phyloP scores from a whole-genome alignment of 2,888 invertebrate species.

The Rotaria magnacalcarata region DNA sequence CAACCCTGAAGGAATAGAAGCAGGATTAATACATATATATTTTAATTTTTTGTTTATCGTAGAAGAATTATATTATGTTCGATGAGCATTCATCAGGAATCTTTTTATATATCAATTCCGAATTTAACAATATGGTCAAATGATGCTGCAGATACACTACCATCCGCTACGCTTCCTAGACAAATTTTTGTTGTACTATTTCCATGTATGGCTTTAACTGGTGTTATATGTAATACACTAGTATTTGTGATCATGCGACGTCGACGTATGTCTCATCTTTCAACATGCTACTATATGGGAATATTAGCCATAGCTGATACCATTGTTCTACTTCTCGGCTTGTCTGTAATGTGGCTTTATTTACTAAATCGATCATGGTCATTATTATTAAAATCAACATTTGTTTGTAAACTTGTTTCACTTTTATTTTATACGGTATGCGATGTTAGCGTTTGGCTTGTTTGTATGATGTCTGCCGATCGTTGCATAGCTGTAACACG shows the following conservation, averaged over 20 bases:
- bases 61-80: constrained; percentile 10
- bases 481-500: constrained; percentile 51
- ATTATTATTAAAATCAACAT: constrained; percentile 39
- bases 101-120: background rate
- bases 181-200: constrained; percentile 36
- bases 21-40: background rate
- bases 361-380: constrained; percentile 46
- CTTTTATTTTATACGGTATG: constrained; percentile 51
- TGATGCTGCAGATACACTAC: background rate
- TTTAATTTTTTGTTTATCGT: background rate
- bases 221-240: constrained; percentile 51
- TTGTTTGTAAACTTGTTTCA: constrained; percentile 47
- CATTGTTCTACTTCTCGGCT: constrained; percentile 49
- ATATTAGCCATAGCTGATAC: constrained; percentile 50
- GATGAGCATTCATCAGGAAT: constrained; percentile 2
- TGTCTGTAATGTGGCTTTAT: constrained; percentile 51
- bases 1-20: background rate
- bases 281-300: constrained; percentile 52
- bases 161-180: background rate
- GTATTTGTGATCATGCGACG: constrained; percentile 51
- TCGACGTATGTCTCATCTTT: constrained; percentile 49
- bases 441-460: constrained; percentile 51
- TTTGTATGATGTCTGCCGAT: constrained; percentile 53
- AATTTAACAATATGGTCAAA: background rate
- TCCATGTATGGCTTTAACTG: constrained; percentile 50